Base-by-base conservation (phyloP, 1,140 invertebrate genomes). In the Caenorhabditis brenneri region DNA sequence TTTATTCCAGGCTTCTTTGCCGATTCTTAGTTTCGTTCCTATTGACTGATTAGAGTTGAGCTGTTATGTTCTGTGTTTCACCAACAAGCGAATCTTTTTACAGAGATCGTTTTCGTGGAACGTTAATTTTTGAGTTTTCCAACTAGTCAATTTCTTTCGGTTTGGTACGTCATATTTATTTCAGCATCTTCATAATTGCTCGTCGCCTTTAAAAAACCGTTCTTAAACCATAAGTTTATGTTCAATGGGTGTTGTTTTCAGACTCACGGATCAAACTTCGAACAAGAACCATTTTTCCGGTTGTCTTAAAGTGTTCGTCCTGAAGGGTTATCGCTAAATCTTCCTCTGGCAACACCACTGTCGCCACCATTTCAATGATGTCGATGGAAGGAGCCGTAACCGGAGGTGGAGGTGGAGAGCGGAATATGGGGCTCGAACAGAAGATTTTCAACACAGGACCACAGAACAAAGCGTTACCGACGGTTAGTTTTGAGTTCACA, bases 371-470 rank as follows among this genome's bases (percentile, higher is more conserved):
- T 33, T 74, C 65, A 36, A 74, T 74, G 65, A 42, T 74, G 65
- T 74, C 65, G n/a, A 42, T 74, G 36, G 65, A 74, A 12, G 65
- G 65, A 24, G n/a, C 46, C n/a, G 22, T 46, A n/a, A 22, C 36
- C 9, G 65, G 65, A 19, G 65, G 58, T 15, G 58, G 36, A 42
- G n/a, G 36, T 19, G 65, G 36, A 24, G 65, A 74, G 24, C 33
- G 36, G 7, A 74, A 36, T 74, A 22, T 74, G n/a, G 33, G 27
- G 1, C n/a, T 74, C 2, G 65, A 74, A 24, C 65, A 74, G 3
- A 74, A 74, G 22, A 74, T 46, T 1, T 74, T 74, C 65, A 74
- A 74, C 15, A 74, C 33, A n/a, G 65, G 65, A n/a, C 65, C 65
- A 27, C 36, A 42, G n/a, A 74, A 74, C 36, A 74, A 74, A 42